Conservation (phyloP, 1,140 invertebrate genomes). For the Portunus trituberculatus region DNA sequence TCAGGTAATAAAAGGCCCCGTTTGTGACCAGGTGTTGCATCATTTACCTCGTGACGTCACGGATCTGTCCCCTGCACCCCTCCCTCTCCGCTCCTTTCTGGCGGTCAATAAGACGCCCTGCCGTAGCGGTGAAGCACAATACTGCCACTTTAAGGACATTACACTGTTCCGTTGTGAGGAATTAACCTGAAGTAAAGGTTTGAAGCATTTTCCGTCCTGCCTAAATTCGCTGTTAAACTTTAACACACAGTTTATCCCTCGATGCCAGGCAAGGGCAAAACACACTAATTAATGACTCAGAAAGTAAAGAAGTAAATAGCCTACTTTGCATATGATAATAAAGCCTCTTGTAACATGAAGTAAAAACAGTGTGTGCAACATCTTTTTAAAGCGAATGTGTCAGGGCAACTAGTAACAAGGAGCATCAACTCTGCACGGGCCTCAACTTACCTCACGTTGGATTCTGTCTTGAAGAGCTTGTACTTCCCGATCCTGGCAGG, state of each 20-base stretch:
- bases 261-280: neutral
- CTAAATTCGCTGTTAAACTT: neutral
- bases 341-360: neutral
- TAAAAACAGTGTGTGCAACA: neutral
- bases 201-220: neutral
- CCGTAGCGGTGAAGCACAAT: slow-evolving; percentile 7
- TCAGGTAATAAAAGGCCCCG: too few relatives aligned
- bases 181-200: neutral
- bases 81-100: neutral
- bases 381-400: too few relatives aligned
- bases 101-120: neutral
- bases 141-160: neutral
- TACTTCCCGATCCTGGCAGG: neutral
- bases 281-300: neutral
- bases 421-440: too few relatives aligned
- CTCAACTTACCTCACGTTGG: neutral
- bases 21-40: too few relatives aligned
- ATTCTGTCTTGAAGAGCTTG: slow-evolving; percentile 13
- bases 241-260: neutral
- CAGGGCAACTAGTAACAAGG: too few relatives aligned
- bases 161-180: neutral
- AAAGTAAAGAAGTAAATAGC: neutral
- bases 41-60: too few relatives aligned
- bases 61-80: neutral
- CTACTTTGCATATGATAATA: neutral